Conservation (phyloP, 64 coral and sea anemone species). For the Cladopsammia gracilis region DNA sequence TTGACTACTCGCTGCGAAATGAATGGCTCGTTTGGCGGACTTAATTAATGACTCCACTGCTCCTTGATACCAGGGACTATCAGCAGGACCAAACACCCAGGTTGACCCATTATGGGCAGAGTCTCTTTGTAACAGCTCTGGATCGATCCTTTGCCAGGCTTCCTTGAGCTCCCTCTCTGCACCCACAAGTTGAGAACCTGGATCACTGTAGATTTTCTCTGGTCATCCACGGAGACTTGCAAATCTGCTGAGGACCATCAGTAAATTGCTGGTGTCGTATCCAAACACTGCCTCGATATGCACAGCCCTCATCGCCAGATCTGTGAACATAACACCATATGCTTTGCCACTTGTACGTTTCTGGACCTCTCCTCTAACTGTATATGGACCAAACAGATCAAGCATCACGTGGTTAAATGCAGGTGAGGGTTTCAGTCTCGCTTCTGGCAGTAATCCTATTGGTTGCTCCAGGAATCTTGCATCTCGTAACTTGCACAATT, state of each 20-base stretch:
- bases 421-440: conserved; percentile 46
- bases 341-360: conserved; percentile 36
- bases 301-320: conserved; percentile 34
- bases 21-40: conserved; percentile 65
- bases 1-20: conserved; percentile 73
- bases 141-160: conserved; percentile 72
- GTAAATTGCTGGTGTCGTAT: conserved; percentile 14
- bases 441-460: conserved; percentile 57
- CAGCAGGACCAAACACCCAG: conserved; percentile 75
- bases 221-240: conserved; percentile 37
- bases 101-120: conserved; percentile 44
- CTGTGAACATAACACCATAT: conserved; percentile 36
- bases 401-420: conserved; percentile 70
- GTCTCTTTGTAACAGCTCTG: conserved; percentile 17
- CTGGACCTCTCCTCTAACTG: conserved; percentile 23
- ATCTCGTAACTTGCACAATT: conserved; percentile 67
- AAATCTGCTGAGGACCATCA: conserved; percentile 43
- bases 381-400: conserved; percentile 65
- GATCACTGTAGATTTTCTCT: too few relatives aligned
- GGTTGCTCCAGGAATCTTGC: conserved; percentile 51
- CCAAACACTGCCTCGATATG: conserved; percentile 38
- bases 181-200: conserved; percentile 60
- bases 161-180: conserved; percentile 65
- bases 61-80: conserved; percentile 88
- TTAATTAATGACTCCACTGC: conserved; percentile 81